phyloP scores from a whole-genome alignment of 2,888 invertebrate species.

The Platynereis dumerilii region DNA sequence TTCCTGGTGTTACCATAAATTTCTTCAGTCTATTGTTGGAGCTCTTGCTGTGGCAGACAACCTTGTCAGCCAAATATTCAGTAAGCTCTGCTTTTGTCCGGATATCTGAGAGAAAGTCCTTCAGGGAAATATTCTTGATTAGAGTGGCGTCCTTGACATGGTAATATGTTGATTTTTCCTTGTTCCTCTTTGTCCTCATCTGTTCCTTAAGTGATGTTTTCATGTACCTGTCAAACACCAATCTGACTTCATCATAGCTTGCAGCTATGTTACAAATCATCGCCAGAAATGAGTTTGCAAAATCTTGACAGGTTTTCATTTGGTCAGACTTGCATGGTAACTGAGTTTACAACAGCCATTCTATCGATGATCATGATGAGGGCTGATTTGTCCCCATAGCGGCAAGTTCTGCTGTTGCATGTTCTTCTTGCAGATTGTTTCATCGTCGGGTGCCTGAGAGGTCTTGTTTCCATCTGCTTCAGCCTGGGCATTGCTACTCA shows the following conservation, averaged over 20 bases:
- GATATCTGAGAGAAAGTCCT: conserved; percentile 29
- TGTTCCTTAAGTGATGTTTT: conserved; percentile 25
- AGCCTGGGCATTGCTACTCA: too few relatives aligned
- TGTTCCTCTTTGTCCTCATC: conserved; percentile 28
- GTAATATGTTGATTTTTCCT: conserved; percentile 31
- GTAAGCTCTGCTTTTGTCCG: conserved; percentile 26
- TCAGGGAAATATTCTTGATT: conserved; percentile 32
- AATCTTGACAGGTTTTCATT: conserved; percentile 28
- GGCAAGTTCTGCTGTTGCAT: too few relatives aligned
- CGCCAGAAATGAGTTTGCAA: conserved; percentile 25
- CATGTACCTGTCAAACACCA: conserved; percentile 29
- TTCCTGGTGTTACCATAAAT: conserved; percentile 29
- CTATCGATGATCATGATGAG: conserved; percentile 30
- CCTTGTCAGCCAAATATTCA: conserved; percentile 27
- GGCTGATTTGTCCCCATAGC: too few relatives aligned
- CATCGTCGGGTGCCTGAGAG: too few relatives aligned
- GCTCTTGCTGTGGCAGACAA: conserved; percentile 26
- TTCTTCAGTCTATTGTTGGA: conserved; percentile 24
- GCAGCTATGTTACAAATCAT: conserved; percentile 27
- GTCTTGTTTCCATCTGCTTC: too few relatives aligned
- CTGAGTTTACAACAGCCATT: conserved; percentile 28
- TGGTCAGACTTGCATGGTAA: conserved; percentile 23
- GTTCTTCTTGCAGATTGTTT: too few relatives aligned
- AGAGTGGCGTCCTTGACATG: conserved; percentile 27
- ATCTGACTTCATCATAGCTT: conserved; percentile 28